Evolutionary conservation across 2,888 invertebrate species (phyloP), one percentile per base, ranked within the genome.

Genomic region (Stramonita haemastoma): DNA sequence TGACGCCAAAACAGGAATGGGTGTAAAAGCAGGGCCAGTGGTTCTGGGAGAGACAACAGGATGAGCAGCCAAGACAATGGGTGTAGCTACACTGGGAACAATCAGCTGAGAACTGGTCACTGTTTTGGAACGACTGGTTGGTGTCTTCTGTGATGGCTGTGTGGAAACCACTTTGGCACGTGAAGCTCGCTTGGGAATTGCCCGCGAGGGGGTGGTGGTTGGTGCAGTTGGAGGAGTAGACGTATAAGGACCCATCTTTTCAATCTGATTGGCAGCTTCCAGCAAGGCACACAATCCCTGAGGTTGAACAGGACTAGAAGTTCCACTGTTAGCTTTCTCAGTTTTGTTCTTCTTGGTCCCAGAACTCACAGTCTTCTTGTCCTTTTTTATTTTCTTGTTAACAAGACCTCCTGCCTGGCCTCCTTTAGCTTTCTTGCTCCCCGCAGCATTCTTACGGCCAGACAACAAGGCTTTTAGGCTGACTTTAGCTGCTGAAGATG

Each of bases 181-280:
- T 6, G 81, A 83, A 26, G 46, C 46, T 83, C 81, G 36, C 29
- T 46, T 83, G 46, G 81, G 81, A 15, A 83, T 46, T 11, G 81
- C 81, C 46, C 81, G 36, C 8, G 46, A 83, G 22, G 81, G 46
- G 0, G 22, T 46, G 81, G 26, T 83, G 46, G 36, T 46, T 29
- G 81, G 46, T 22, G 46, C 46, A 22, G 81, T 83, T 22, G 81
- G 26, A 2, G 73, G 60, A 15, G 87, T 15, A 5, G 87, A 87
- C 29, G 87, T 73, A 56, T 32, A 46, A 26, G 87, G 57, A 15
- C 70, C 85, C 85, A 90, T 91, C 22, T 85, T 83, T 66, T 91
- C 91, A 6, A 91, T 81, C 56, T 90, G 81, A 29, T 83, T 91
- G 73, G 90, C 91, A 79, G 91, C 91, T 46, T 91, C 91, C 29